Percentiles rank a stretch among this genome's conserved stretches.
These are phyloP conservation scores for Apotomis turbidana DNA, from an alignment of 2,888 invertebrate species.

Conservation along the genomic window DNA sequence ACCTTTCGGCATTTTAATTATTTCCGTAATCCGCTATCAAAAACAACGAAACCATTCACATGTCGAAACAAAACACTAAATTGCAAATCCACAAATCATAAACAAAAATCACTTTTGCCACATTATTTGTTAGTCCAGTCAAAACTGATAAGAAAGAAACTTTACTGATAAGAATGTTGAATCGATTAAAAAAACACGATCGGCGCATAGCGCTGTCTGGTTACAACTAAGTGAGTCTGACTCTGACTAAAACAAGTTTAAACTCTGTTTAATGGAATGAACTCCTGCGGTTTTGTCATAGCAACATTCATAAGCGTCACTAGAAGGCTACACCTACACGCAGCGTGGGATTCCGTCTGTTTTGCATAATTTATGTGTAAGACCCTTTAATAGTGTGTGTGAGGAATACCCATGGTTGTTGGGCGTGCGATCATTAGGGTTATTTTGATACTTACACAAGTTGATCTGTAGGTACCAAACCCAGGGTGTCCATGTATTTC, in stretches of 20 bases:
- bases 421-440: too few species aligned
- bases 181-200: conserved; percentile 22
- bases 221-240: conserved; percentile 22
- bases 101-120: not conserved
- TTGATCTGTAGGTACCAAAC: too few species aligned
- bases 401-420: not conserved
- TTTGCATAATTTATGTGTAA: not conserved
- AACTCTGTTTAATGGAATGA: too few species aligned
- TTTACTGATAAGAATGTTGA: conserved; percentile 12
- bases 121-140: not conserved
- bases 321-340: not conserved
- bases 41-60: conserved; percentile 6
- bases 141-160: too few species aligned
- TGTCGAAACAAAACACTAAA: conserved; percentile 1
- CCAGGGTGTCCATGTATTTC: too few species aligned
- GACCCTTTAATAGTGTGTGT: not conserved
- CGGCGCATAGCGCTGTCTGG: conserved; percentile 12
- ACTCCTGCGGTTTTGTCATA: conserved; percentile 2
- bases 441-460: too few species aligned
- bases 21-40: conserved; percentile 1
- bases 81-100: conserved; percentile 5
- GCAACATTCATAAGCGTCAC: conserved; percentile 17
- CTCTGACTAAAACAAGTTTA: conserved; percentile 11
- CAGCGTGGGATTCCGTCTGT: not conserved
- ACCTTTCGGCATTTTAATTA: conserved; percentile 18